These are phyloP conservation scores for Drosophila murphyi DNA, from an alignment of 1,140 invertebrate species.

Conservation along the genomic window DNA sequence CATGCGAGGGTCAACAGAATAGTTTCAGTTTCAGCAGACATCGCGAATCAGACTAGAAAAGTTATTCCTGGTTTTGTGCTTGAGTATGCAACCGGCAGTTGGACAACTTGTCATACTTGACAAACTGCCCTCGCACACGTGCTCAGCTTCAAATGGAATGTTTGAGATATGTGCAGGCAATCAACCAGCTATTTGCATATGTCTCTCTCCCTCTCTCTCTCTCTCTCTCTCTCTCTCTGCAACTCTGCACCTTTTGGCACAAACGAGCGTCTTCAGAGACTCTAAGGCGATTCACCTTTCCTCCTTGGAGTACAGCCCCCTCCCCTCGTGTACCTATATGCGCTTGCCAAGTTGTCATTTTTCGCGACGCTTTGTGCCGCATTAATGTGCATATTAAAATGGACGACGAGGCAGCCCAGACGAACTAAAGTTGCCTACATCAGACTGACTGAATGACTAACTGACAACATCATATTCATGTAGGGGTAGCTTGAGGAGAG, in stretches of 20 bases:
- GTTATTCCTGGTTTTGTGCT: no score
- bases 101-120: neutral
- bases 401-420: conserved; percentile 38
- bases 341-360: conserved; percentile 55
- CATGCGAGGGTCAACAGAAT: neutral
- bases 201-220: neutral
- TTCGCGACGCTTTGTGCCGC: conserved; percentile 72
- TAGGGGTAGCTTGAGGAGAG: conserved; percentile 4
- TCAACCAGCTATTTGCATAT: conserved; percentile 74
- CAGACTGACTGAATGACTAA: conserved; percentile 5
- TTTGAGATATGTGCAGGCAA: conserved; percentile 58
- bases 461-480: conserved; percentile 48
- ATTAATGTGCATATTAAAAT: conserved; percentile 79
- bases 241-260: neutral
- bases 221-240: neutral
- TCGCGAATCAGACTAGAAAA: no score
- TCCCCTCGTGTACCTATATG: no score
- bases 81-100: neutral
- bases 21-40: neutral
- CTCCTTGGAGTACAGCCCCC: no score
- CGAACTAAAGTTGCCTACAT: conserved; percentile 57
- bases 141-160: conserved; percentile 33
- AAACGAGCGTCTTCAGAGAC: neutral
- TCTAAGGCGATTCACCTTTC: no score
- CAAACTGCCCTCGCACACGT: conserved; percentile 10